Conservation (phyloP, 1,140 invertebrate species). For the Polyergus mexicanus region DNA sequence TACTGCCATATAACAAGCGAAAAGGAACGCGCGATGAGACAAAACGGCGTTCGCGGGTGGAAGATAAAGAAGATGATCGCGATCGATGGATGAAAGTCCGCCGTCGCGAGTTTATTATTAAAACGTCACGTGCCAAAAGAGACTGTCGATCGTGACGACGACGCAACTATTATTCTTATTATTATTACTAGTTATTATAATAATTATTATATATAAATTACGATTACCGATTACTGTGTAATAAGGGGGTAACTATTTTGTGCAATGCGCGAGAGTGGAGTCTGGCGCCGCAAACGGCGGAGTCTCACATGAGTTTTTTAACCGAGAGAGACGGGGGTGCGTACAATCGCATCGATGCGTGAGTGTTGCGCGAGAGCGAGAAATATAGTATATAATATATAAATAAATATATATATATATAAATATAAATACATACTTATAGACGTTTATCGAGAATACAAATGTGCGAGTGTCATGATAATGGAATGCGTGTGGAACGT, state of each 20-base stretch:
- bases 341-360: slow-evolving; percentile 70
- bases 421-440: slow-evolving; percentile 74
- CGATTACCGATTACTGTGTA: slow-evolving; percentile 52
- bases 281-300: slow-evolving; percentile 45
- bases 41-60: not conserved
- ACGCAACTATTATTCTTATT: slow-evolving; percentile 71
- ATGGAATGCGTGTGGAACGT: not conserved
- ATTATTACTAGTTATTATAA: slow-evolving; percentile 66
- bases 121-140: slow-evolving; percentile 45
- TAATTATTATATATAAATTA: slow-evolving; percentile 69
- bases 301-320: slow-evolving; percentile 69
- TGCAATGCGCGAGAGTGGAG: slow-evolving; percentile 67
- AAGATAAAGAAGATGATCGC: not conserved
- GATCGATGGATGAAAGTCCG: too few relatives aligned
- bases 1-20: slow-evolving; percentile 70
- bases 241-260: slow-evolving; percentile 72
- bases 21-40: slow-evolving; percentile 10
- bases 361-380: slow-evolving; percentile 61
- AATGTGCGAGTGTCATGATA: slow-evolving; percentile 13
- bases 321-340: slow-evolving; percentile 49
- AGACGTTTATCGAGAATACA: slow-evolving; percentile 66
- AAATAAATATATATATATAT: slow-evolving; percentile 64
- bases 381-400: slow-evolving; percentile 60
- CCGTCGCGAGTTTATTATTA: not conserved
- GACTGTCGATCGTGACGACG: slow-evolving; percentile 61